phyloP scores from a whole-genome alignment of 2,113 vertebrate species.

The Monopterus albus region DNA sequence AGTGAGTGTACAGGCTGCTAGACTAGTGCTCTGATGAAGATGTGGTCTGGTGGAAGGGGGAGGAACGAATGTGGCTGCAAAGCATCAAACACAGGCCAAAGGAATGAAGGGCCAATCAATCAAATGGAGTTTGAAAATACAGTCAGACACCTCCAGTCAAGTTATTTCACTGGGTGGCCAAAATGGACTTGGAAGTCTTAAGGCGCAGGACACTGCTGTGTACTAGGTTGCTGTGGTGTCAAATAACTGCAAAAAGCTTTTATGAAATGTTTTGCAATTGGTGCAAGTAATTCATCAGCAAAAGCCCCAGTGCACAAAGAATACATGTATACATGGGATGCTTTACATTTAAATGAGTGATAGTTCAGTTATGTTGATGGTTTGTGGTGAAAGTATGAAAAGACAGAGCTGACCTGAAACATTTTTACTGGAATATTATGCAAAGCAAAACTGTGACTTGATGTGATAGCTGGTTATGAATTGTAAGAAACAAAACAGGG shows the following conservation, averaged over 20 bases:
- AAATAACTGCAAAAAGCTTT: constrained; percentile 14
- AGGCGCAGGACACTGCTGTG: constrained; percentile 22
- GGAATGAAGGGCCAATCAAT: constrained; percentile 73
- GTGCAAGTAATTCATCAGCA: constrained; percentile 1
- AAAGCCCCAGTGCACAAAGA: background rate
- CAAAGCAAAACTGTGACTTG: constrained; percentile 2
- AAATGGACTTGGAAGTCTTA: constrained; percentile 20
- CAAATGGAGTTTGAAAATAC: constrained; percentile 71
- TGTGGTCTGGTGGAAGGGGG: constrained; percentile 70
- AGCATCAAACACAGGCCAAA: constrained; percentile 72
- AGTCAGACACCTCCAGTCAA: constrained; percentile 62
- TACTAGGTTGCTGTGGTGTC: constrained; percentile 23
- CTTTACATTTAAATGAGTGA: background rate
- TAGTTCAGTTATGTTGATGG: background rate
- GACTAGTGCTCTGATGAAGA: constrained; percentile 66
- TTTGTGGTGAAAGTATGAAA: constrained; percentile 5
- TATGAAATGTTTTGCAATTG: constrained; percentile 23
- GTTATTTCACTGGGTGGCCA: constrained; percentile 72
- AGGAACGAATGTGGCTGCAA: constrained; percentile 67
- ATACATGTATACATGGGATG: background rate
- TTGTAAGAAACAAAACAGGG: constrained; percentile 9
- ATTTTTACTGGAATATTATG: background rate
- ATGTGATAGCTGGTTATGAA: constrained; percentile 17
- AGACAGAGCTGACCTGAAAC: too few relatives aligned
- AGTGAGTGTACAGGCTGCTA: constrained; percentile 62